These are phyloP conservation scores for Tragulus kanchil DNA, from an alignment of 2,113 vertebrate species.

Conservation along the genomic window DNA sequence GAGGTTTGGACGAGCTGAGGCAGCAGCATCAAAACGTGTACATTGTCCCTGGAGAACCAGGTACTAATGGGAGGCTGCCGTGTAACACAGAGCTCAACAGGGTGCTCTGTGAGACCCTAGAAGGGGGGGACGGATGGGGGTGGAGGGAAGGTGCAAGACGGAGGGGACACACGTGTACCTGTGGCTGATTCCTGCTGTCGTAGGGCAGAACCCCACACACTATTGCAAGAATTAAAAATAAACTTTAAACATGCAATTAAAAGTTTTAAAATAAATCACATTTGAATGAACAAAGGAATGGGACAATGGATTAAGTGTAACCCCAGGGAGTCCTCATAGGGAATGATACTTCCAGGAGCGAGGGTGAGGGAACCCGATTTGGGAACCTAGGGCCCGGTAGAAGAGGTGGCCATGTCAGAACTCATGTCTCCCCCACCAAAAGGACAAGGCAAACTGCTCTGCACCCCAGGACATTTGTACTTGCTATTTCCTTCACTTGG, in stretches of 20 bases:
- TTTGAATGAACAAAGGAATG: not conserved
- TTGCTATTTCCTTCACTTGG: not conserved
- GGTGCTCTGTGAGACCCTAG: not conserved
- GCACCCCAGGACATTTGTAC: not conserved
- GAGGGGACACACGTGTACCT: not conserved
- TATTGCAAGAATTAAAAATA: not conserved
- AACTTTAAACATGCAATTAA: not conserved
- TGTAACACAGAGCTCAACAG: not conserved
- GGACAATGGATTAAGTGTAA: not conserved
- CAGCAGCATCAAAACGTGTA: not conserved
- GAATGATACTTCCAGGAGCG: not conserved
- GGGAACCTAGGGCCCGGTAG: not conserved
- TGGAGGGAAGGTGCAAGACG: not conserved
- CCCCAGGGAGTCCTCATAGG: not conserved
- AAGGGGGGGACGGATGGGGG: not conserved
- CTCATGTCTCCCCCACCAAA: too few species aligned
- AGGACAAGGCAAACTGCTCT: not conserved
- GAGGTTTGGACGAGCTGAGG: not conserved
- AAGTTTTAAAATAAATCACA: not conserved
- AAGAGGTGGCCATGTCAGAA: not conserved
- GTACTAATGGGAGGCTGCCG: not conserved
- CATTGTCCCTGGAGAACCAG: not conserved
- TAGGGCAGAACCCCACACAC: not conserved
- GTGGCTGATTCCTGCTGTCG: not conserved
- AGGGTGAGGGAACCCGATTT: not conserved